Base-by-base conservation (phyloP, 1,140 invertebrate species). In the Nasonia giraulti region DNA sequence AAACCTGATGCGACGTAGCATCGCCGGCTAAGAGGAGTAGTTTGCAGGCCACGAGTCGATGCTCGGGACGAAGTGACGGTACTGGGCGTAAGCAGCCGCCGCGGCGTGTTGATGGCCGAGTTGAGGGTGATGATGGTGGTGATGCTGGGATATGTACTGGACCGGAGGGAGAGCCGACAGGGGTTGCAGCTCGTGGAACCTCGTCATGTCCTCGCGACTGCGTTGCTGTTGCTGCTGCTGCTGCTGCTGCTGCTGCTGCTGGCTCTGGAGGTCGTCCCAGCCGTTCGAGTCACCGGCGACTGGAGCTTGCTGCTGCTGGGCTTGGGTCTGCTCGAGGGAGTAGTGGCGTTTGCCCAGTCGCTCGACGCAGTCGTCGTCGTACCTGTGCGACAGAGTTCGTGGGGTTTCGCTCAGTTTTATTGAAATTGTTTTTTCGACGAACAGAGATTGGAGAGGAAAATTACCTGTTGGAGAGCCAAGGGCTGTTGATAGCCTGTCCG, bases 171-270 rank as follows among this genome's bases (percentile, higher is more conserved):
- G 85, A 8, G 91, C 14, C 0, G 79, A 20, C 0, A 77, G 90
- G 14, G 94, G 92, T 82, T 94, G 94, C 4, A 94, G 86, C 85
- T 94, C 93, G 89, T 94, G 93, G 85, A 94, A 94, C 85, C 92
- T 90, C 62, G 91, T 88, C 81, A 92, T 90, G 11, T 94, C 93
- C 71, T 93, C 93, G 0, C 71, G 76, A n/a, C n/a, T 86, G 4
- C 80, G 75, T 12, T 79, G 80, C 17, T 80, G 84, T 76, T 85
- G 84, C 27, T 85, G 83, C n/a, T 86, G 4, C 80, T 79, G 80
- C 17, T 80, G 4, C 80, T 79, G 80, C 17, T 80, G 84, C 68
- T 85, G 84, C 27, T 85, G 83, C 10, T 62, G 82, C 1, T 84
- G 82, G 27, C 75, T 73, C 20, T 82, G 81, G 2, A 40, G 74